A percentile compares a stretch with the other conserved stretches of the same genome.
These are phyloP conservation scores for Xenopus petersii DNA, from an alignment of 2,797 vertebrate species.

Conservation along the genomic window DNA sequence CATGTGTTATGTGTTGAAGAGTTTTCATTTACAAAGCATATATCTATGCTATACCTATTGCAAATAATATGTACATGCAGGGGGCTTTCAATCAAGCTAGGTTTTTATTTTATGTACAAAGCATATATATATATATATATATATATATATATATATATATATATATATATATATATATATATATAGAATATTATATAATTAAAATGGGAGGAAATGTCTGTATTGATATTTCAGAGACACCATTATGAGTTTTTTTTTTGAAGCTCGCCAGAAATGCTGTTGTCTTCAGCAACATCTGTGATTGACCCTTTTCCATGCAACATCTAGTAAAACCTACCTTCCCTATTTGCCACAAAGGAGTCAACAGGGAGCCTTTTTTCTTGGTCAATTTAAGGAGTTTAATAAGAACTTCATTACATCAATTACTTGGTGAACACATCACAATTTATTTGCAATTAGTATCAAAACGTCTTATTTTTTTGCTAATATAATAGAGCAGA, in stretches of 20 bases:
- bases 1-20: slow-evolving; percentile 15
- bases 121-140: slow-evolving; percentile 49
- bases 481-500: slow-evolving; percentile 65
- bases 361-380: slow-evolving; percentile 60
- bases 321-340: slow-evolving; percentile 44
- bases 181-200: slow-evolving; percentile 14
- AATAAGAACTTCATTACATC: slow-evolving; percentile 70
- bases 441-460: slow-evolving; percentile 69
- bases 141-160: no score
- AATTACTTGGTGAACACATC: slow-evolving; percentile 69
- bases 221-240: slow-evolving; percentile 33
- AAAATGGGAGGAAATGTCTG: slow-evolving; percentile 33
- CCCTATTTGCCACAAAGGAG: slow-evolving; percentile 56
- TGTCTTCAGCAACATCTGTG: slow-evolving; percentile 54
- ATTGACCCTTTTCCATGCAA: slow-evolving; percentile 36
- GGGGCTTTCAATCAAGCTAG: slow-evolving; percentile 41
- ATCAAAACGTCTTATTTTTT: slow-evolving; percentile 65
- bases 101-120: slow-evolving; percentile 37
- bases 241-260: slow-evolving; percentile 25
- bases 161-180: no score
- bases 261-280: slow-evolving; percentile 15
- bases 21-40: slow-evolving; percentile 14
- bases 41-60: slow-evolving; percentile 25
- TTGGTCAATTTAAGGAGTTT: slow-evolving; percentile 62
- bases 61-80: slow-evolving; percentile 42